Evolutionary conservation across 2,113 vertebrate genomes (phyloP).

Genomic region (Rousettus leschenaultii): DNA sequence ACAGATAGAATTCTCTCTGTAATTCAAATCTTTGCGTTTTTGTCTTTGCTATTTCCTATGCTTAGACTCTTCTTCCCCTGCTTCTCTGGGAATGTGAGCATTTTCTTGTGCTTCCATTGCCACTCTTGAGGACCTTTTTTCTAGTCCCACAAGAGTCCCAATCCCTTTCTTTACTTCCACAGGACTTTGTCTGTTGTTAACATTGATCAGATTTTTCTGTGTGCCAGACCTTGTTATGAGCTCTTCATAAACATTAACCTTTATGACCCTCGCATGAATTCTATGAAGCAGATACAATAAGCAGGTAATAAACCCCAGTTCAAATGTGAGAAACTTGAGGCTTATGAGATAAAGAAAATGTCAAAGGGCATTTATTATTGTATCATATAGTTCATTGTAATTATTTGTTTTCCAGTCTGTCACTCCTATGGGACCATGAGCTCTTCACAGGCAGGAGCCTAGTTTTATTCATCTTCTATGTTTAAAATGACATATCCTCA

Average conservation of each 20-base stretch:
- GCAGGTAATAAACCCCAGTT: not conserved
- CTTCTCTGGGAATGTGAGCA: not conserved
- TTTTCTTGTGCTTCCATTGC: not conserved
- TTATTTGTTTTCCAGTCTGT: not conserved
- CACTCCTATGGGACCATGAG: not conserved
- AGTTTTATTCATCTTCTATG: constrained; percentile 1
- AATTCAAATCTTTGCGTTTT: not conserved
- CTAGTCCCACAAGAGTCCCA: not conserved
- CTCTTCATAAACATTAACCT: not conserved
- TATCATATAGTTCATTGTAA: not conserved
- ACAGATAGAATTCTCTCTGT: not conserved
- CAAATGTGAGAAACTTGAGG: not conserved
- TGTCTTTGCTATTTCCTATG: not conserved
- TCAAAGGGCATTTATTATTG: not conserved
- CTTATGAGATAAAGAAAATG: not conserved
- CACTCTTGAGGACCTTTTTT: not conserved
- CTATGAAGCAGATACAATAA: not conserved
- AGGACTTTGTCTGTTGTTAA: not conserved
- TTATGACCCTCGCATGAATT: not conserved
- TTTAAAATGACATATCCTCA: not conserved
- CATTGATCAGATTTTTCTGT: not conserved
- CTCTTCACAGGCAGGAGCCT: not conserved
- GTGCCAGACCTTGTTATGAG: not conserved
- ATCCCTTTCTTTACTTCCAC: not conserved
- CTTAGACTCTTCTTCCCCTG: not conserved